Evolutionary conservation across 2,797 vertebrate genomes (phyloP).

Genomic region (Danionella dracula): DNA sequence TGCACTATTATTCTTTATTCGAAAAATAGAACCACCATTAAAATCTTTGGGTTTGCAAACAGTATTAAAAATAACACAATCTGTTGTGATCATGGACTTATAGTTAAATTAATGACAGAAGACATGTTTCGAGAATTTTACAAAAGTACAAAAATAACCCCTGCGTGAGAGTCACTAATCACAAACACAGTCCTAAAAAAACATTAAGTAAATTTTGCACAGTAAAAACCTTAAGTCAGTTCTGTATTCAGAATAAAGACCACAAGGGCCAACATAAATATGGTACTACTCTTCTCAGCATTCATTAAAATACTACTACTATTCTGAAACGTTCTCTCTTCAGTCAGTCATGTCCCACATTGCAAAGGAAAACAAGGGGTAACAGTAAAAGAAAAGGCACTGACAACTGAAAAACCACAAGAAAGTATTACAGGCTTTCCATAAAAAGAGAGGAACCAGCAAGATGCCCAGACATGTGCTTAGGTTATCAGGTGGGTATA

Average conservation of each 20-base stretch:
- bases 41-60: neutral
- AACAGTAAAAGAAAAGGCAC: slow-evolving; percentile 61
- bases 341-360: slow-evolving; percentile 8
- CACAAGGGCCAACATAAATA: neutral
- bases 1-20: slow-evolving; percentile 26
- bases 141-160: slow-evolving; percentile 34
- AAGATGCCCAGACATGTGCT: neutral
- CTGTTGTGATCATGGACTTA: neutral
- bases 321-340: slow-evolving; percentile 12
- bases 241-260: neutral
- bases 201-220: too few species aligned
- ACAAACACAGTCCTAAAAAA: slow-evolving; percentile 6
- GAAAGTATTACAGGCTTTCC: slow-evolving; percentile 6
- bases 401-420: slow-evolving; percentile 42
- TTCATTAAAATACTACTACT: neutral
- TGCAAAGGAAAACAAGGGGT: neutral
- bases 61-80: slow-evolving; percentile 6
- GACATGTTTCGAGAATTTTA: slow-evolving; percentile 18
- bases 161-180: neutral
- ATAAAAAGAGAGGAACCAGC: slow-evolving; percentile 23
- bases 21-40: slow-evolving; percentile 12
- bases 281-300: neutral
- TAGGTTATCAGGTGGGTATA: neutral
- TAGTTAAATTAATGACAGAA: neutral
- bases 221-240: neutral